Percentiles rank a stretch among this genome's conserved stretches.
Evolutionary conservation across 2,113 vertebrate genomes (phyloP).

Genomic region (Camarhynchus parvulus): DNA sequence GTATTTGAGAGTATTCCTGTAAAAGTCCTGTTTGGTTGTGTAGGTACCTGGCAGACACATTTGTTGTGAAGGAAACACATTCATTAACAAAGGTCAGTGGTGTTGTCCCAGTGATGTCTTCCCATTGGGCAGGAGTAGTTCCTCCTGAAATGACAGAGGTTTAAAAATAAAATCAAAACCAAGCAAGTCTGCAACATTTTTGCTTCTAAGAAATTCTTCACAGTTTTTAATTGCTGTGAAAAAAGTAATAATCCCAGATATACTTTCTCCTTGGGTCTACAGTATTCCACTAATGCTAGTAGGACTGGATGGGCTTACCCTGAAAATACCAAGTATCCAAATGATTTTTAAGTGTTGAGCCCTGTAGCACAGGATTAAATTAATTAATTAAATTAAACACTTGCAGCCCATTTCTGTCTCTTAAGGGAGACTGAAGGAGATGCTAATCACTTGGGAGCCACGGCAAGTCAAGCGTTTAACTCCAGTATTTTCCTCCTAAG

Average conservation of each 20-base stretch:
- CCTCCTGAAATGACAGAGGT: constrained; percentile 80
- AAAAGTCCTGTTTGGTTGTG: background rate
- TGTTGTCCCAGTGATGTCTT: constrained; percentile 97
- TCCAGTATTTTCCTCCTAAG: background rate
- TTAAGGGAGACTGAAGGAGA: background rate
- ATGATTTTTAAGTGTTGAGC: background rate
- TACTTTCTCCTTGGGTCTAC: background rate
- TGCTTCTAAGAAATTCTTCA: background rate
- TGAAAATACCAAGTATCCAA: background rate
- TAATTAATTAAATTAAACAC: background rate
- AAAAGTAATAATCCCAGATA: background rate
- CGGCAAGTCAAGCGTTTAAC: background rate
- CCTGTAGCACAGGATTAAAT: background rate
- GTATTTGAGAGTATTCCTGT: background rate
- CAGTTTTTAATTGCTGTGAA: background rate
- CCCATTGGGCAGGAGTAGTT: constrained; percentile 97
- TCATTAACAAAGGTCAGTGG: constrained; percentile 95
- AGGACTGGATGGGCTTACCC: background rate
- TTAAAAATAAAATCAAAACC: background rate
- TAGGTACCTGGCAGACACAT: constrained; percentile 93
- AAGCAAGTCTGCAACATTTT: background rate
- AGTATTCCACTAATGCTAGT: background rate
- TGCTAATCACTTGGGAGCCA: background rate
- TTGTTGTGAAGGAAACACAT: constrained; percentile 97
- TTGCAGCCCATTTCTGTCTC: background rate